Conservation (phyloP, 2,113 vertebrate genomes). For the Equus przewalskii region DNA sequence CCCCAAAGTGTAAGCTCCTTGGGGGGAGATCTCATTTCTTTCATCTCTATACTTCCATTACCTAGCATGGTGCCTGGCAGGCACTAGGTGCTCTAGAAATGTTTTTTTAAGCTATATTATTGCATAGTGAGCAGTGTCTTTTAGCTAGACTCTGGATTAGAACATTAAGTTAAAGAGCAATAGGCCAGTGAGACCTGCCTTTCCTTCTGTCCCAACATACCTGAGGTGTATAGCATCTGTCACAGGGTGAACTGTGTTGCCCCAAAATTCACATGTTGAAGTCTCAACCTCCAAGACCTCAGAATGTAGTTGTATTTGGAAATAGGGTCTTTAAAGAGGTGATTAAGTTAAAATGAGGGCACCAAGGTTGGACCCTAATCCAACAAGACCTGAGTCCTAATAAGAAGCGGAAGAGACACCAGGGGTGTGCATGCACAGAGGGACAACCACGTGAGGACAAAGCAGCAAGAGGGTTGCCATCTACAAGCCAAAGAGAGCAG, state of each 20-base stretch:
- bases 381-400: too few species aligned
- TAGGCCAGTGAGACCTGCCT: not conserved
- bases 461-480: not conserved
- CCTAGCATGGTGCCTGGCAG: not conserved
- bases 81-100: not conserved
- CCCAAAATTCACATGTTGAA: not conserved
- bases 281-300: not conserved
- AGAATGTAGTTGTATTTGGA: not conserved
- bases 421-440: not conserved
- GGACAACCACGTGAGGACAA: not conserved
- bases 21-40: not conserved
- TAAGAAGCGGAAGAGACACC: not conserved
- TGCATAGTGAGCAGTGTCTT: not conserved
- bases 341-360: not conserved
- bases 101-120: not conserved
- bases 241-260: not conserved
- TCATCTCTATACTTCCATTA: not conserved
- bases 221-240: not conserved
- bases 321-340: not conserved
- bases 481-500: not conserved
- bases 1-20: not conserved
- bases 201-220: not conserved
- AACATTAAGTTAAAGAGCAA: not conserved
- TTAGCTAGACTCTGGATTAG: not conserved
- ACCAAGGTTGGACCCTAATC: not conserved